Evolutionary conservation across 2,888 invertebrate species (phyloP), one percentile per base, ranked within the genome.

Genomic region (Ectemnius continuus): DNA sequence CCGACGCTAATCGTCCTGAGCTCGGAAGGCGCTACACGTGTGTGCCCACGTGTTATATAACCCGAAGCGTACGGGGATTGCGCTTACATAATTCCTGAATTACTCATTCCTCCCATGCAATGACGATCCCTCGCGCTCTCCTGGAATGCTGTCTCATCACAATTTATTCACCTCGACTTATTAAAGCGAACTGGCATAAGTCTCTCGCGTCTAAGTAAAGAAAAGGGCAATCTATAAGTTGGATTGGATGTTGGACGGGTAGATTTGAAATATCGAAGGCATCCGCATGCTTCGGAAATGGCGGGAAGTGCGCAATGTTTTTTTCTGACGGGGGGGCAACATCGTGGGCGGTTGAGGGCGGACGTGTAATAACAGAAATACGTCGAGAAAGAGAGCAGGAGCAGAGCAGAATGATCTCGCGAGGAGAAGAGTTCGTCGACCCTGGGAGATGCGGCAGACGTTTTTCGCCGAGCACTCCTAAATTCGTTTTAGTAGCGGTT

Each of bases 351-450:
- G 65, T 26, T 18, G 18, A 58, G 57, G 58, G 58, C 73, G 69
- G 59, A 64, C 68, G 68, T n/a, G 63, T 64, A 73, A 74, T 70
- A 74, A 75, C 78, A 70, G 69, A 81, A 80, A 81, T 80, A 81
- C 70, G 58, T 80, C 67, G 45, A 52, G 57, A 71, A 78, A 61
- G 75, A 14, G 56, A 26, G 45, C 60, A 60, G 59, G 8, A 36
- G 36, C 36, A 36, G 36, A 36, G 8, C 36, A 36, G 36, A 36
- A 36, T 36, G 6, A 36, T 52, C 52, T 36, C 52, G 52, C 16
- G 16, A 13, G 52, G 52, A 52, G 16, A 13, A 16, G 52, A 52
- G 52, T 52, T 80, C 67, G 28, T 60, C 60, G 73, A 78, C 64
- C 77, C 14, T 36, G 6, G 8, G 56, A 26, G 47, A 61, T 57